Percentiles rank a stretch among this genome's conserved stretches.
phyloP scores from a whole-genome alignment of 2,797 vertebrate species.

The Glossophaga mutica region DNA sequence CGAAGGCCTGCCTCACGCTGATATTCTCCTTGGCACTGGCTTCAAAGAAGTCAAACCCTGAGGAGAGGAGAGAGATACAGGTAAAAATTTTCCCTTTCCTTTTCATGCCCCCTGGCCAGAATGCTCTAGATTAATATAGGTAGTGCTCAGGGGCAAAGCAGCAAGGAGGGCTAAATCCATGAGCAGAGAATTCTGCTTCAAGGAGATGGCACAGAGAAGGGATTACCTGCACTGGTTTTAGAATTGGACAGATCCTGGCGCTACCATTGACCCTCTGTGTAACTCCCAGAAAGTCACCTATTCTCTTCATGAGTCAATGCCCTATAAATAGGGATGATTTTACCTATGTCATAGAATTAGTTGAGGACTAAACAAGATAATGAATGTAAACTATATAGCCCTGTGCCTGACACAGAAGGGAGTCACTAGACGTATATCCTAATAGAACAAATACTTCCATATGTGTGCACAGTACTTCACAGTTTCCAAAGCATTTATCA shows the following conservation, averaged over 20 bases:
- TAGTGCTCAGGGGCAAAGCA: not conserved
- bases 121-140: not conserved
- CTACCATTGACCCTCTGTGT: not conserved
- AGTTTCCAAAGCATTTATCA: not conserved
- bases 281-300: not conserved
- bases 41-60: conserved; percentile 97
- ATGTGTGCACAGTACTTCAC: not conserved
- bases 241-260: not conserved
- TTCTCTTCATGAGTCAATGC: conserved; percentile 18
- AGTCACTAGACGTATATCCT: not conserved
- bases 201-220: not conserved
- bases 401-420: not conserved
- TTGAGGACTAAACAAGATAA: conserved; percentile 5
- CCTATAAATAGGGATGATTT: not conserved
- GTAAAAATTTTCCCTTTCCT: conserved; percentile 1
- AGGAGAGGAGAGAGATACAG: not conserved
- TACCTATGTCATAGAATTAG: not conserved
- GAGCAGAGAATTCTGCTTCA: not conserved
- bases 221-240: not conserved
- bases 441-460: not conserved
- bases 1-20: conserved; percentile 95
- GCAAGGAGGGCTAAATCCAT: not conserved
- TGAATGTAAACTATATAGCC: not conserved
- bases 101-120: not conserved
- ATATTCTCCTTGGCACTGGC: conserved; percentile 98